A percentile compares a stretch with the other conserved stretches of the same genome.
These are phyloP conservation scores for Rattus norvegicus DNA, from an alignment of 2,113 vertebrate genomes.

Conservation along the genomic window DNA sequence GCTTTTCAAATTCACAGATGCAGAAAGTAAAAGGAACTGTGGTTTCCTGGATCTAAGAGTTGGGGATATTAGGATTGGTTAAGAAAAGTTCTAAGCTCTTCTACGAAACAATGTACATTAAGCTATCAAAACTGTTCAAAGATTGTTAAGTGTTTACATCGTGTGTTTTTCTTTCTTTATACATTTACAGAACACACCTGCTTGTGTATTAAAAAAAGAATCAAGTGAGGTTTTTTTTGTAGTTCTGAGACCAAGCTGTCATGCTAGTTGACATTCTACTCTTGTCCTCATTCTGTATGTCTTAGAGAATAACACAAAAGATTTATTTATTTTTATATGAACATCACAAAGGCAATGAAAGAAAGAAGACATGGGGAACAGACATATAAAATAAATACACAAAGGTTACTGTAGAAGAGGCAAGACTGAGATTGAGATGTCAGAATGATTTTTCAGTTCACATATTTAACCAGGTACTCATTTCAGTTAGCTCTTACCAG, in stretches of 20 bases:
- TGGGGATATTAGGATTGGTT: neutral
- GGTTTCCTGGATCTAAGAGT: neutral
- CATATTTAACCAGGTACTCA: neutral
- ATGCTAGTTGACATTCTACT: neutral
- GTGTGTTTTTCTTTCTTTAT: neutral
- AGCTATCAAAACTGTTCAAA: neutral
- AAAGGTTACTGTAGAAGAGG: too few species aligned
- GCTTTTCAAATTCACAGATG: neutral
- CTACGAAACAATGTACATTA: neutral
- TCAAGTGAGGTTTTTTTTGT: neutral
- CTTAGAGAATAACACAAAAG: neutral
- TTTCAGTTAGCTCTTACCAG: neutral
- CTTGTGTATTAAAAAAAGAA: neutral
- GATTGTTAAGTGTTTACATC: neutral
- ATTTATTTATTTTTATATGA: neutral
- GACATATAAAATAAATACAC: neutral
- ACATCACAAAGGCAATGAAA: neutral
- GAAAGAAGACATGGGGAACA: neutral
- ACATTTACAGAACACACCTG: neutral
- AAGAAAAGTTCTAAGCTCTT: neutral
- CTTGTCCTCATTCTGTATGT: neutral
- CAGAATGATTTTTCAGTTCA: neutral
- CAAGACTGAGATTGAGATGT: neutral
- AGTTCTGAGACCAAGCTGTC: neutral
- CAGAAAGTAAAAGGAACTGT: neutral